Percentiles rank a stretch among this genome's conserved stretches.
Evolutionary conservation across 2,888 invertebrate genomes (phyloP).

Genomic region (Tillus elongatus): DNA sequence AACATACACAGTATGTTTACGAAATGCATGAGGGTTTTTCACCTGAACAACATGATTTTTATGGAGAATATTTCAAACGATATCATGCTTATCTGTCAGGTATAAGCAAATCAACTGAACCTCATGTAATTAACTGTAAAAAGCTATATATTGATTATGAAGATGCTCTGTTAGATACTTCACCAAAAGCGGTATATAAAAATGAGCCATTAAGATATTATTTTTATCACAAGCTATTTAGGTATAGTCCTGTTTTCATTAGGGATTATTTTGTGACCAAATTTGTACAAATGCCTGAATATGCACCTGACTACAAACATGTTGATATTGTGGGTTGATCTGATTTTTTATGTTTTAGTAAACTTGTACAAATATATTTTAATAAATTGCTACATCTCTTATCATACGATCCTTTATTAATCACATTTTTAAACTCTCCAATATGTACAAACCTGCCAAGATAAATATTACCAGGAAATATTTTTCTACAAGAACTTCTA

Average conservation of each 20-base stretch:
- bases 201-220: constrained; percentile 60
- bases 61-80: constrained; percentile 56
- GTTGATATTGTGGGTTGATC: background rate
- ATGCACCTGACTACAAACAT: background rate
- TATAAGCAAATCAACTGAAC: constrained; percentile 38
- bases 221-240: constrained; percentile 58
- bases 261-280: constrained; percentile 53
- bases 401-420: no score
- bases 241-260: constrained; percentile 48
- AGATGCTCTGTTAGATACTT: constrained; percentile 50
- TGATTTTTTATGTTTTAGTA: no score
- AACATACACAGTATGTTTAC: constrained; percentile 51
- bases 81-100: constrained; percentile 52
- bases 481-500: no score
- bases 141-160: constrained; percentile 53
- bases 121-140: constrained; percentile 47
- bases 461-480: no score
- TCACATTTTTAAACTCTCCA: no score
- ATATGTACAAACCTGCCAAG: no score
- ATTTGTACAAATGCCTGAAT: constrained; percentile 57
- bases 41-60: constrained; percentile 53
- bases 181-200: constrained; percentile 56
- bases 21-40: constrained; percentile 57
- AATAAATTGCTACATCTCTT: no score
- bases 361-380: no score